Evolutionary conservation across 2,797 vertebrate species (phyloP), one percentile per base, ranked within the genome.

Genomic region (Urocyon cinereoargenteus): DNA sequence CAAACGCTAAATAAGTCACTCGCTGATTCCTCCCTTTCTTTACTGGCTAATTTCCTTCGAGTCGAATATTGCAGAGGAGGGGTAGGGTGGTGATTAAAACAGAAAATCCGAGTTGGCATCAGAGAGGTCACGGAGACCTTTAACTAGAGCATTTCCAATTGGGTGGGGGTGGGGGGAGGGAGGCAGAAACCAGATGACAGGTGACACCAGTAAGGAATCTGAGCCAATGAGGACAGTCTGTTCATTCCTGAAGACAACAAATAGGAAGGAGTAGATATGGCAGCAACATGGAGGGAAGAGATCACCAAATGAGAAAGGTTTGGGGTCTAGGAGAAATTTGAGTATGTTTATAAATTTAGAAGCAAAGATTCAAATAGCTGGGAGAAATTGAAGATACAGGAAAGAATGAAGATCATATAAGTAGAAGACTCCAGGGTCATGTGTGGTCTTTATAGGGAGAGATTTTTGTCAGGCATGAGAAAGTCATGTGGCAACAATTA

Each of bases 41-140:
- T 31, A n/a, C 59, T 77, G 88, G 53, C n/a, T 53, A 72, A 72
- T 81, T 86, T 55, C 49, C 77, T 96, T 96, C 83, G 61, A 82
- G 24, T 81, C 72, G 73, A 90, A 40, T 72, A 55, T 24, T 92
- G 31, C 49, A 77, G 15, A 55, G 51, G 45, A 59, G 53, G 53
- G 57, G 19, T 18, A 61, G n/a, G 11, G 13, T 10, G 24, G 68
- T 72, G 13, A 83, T 0, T 59, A n/a, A 21, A 70, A 81, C 14
- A 90, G 40, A 86, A 86, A 36, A 78, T 26, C 64, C 10, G 11
- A 82, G 86, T 57, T 95, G 61, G 68, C 34, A 73, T 36, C 21
- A 40, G 55, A 36, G n/a, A 75, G 1, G 55, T 53, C 75, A 53
- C 36, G 51, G 62, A 10, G 36, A 55, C 73, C 36, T 34, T 86